Percentiles rank a stretch among this genome's conserved stretches.
Conservation (phyloP, 2,113 vertebrate species). For the Merops nubicus region DNA sequence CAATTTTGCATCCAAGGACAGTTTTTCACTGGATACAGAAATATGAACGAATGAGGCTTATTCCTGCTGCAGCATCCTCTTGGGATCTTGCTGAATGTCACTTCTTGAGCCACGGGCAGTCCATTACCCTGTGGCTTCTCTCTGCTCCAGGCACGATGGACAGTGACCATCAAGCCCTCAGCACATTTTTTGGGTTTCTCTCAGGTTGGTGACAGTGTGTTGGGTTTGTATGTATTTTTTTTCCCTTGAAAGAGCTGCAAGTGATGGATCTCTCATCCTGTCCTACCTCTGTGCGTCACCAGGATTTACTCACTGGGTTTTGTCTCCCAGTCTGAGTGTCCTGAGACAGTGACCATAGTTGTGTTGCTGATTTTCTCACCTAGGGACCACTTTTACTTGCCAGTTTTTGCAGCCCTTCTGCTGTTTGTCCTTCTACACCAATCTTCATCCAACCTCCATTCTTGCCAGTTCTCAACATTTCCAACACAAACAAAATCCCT, state of each 20-base stretch:
- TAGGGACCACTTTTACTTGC: background rate
- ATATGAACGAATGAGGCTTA: background rate
- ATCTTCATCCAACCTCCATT: background rate
- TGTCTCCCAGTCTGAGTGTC: background rate
- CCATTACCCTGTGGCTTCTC: background rate
- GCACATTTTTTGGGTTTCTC: background rate
- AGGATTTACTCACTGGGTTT: background rate
- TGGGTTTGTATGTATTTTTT: background rate
- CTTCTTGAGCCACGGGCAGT: background rate
- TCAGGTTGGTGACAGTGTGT: background rate
- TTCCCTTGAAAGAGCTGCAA: background rate
- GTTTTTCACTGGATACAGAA: background rate
- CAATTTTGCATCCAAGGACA: slow-evolving; percentile 45
- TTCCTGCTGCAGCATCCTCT: background rate
- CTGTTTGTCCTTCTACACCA: background rate
- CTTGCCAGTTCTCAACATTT: background rate
- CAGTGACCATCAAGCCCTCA: background rate
- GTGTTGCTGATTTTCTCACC: background rate
- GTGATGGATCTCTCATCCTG: background rate
- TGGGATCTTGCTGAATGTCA: background rate
- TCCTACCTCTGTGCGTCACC: background rate
- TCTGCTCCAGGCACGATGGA: background rate
- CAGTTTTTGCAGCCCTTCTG: background rate
- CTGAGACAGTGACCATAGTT: rapidly evolving
- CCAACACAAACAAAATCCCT: background rate